Evolutionary conservation across 1,140 invertebrate species (phyloP), one percentile per base, ranked within the genome.

Genomic region (Panagrolaimus sp.): DNA sequence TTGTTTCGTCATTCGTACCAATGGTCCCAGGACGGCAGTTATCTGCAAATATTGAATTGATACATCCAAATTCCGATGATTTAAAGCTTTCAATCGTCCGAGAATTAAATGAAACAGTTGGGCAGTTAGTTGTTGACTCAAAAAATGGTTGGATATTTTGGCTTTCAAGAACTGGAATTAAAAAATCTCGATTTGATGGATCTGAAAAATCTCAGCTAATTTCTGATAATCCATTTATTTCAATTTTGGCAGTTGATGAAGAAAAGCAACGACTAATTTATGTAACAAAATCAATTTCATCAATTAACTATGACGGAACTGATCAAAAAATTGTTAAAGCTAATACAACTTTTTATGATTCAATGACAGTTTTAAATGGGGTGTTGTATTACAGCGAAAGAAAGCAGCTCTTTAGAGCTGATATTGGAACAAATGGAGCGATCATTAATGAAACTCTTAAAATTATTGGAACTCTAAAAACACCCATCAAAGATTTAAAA

Each of bases 121-220:
- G 16, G 9, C 20, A 31, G 1, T 20, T 69, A 9, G 20, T 11
- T 9, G 38, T 69, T 51, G 67, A 69, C 43, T 16, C 67, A 3
- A 51, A 16, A 9, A 69, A 69, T n/a, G 67, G 67, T 5, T 68
- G 43, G 44, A 9, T 69, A n/a, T 69, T 69, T 38, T 69, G 67
- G 67, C n/a, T 46, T 5, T 69, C 67, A 42, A n/a, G 20, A 42
- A 46, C 16, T 51, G 67, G 62, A 9, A 43, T 69, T 46, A 23
- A 42, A 51, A n/a, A 43, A 20, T 67, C n/a, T 11, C 69, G 67
- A 69, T 38, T 69, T 31, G 67, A 69, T 51, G 67, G 67, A 27
- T 57, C 51, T 13, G 27, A 57, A 9, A 16, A 25, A 25, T 57
- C 51, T 11, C 20, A 20, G n/a, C 1, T 57, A 1, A 57, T 57